These are phyloP conservation scores for Scaptomyza caliginosa DNA, from an alignment of 2,888 invertebrate genomes.

Conservation along the genomic window DNA sequence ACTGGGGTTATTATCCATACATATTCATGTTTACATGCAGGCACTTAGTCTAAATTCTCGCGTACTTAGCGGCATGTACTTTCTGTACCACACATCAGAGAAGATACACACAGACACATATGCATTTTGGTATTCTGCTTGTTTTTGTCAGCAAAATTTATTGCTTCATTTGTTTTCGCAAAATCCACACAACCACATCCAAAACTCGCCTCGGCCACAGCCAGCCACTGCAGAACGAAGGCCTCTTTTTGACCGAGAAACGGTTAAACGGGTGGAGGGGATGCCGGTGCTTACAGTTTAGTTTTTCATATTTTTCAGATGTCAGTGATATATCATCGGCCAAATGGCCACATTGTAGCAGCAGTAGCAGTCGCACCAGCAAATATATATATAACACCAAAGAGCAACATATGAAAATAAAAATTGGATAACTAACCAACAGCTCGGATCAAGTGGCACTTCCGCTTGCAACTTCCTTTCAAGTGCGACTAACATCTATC, in stretches of 20 bases:
- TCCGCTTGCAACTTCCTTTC: conserved; percentile 55
- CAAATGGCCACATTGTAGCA: conserved; percentile 35
- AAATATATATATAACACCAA: background rate
- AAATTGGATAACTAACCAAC: conserved; percentile 38
- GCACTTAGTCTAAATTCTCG: conserved; percentile 75
- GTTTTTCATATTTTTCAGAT: conserved; percentile 75
- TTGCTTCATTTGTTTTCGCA: conserved; percentile 81
- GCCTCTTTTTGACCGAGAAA: conserved; percentile 28
- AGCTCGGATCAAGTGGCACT: conserved; percentile 55
- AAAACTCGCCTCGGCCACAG: conserved; percentile 37
- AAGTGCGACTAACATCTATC: conserved; percentile 55
- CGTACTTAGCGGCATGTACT: conserved; percentile 68
- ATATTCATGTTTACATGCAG: conserved; percentile 47
- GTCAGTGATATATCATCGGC: conserved; percentile 78
- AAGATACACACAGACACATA: conserved; percentile 12
- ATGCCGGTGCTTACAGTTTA: conserved; percentile 39
- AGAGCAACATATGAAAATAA: conserved; percentile 30
- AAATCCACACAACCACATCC: conserved; percentile 48
- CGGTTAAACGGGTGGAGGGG: background rate
- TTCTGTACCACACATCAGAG: conserved; percentile 27
- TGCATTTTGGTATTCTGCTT: conserved; percentile 62
- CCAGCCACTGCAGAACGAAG: conserved; percentile 19
- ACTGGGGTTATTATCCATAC: conserved; percentile 52
- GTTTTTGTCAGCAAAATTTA: conserved; percentile 82
- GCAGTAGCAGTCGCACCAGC: background rate